Conservation (phyloP, 2,797 vertebrate species). For the Anabacerthia variegaticeps region DNA sequence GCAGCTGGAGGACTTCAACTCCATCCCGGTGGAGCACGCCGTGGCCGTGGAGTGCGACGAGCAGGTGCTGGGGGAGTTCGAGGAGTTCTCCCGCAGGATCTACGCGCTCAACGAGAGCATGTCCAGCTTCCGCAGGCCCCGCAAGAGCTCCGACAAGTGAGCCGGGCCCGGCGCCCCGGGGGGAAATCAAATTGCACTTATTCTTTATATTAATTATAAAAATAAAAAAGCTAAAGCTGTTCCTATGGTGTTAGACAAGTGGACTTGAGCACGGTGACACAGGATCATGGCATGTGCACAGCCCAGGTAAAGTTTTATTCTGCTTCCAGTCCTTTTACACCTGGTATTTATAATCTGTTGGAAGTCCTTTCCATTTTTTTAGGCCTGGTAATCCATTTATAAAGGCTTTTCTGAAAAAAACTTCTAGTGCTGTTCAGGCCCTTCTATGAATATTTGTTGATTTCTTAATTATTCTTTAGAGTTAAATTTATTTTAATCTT, state of each 20-base stretch:
- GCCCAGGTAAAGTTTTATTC: slow-evolving; percentile 56
- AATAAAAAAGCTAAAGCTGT: slow-evolving; percentile 53
- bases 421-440: slow-evolving; percentile 27
- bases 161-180: not conserved
- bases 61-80: slow-evolving; percentile 95
- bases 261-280: slow-evolving; percentile 34
- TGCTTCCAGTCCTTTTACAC: slow-evolving; percentile 47
- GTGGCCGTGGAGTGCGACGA: slow-evolving; percentile 98
- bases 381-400: slow-evolving; percentile 32
- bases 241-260: slow-evolving; percentile 64
- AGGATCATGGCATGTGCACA: slow-evolving; percentile 47
- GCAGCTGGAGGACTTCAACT: slow-evolving; percentile 88
- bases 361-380: not conserved
- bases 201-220: slow-evolving; percentile 81
- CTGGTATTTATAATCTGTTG: slow-evolving; percentile 41
- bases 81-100: slow-evolving; percentile 97
- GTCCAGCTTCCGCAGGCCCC: slow-evolving; percentile 92
- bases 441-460: slow-evolving; percentile 26
- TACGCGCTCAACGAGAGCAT: slow-evolving; percentile 94
- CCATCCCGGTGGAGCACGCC: slow-evolving; percentile 93
- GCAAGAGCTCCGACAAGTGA: slow-evolving; percentile 96
- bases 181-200: slow-evolving; percentile 86
- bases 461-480: slow-evolving; percentile 64
- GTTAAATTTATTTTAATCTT: slow-evolving; percentile 63
- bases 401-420: slow-evolving; percentile 37